Percentiles rank a stretch among this genome's conserved stretches.
phyloP scores from a whole-genome alignment of 2,797 vertebrate species.

The Anguilla anguilla region DNA sequence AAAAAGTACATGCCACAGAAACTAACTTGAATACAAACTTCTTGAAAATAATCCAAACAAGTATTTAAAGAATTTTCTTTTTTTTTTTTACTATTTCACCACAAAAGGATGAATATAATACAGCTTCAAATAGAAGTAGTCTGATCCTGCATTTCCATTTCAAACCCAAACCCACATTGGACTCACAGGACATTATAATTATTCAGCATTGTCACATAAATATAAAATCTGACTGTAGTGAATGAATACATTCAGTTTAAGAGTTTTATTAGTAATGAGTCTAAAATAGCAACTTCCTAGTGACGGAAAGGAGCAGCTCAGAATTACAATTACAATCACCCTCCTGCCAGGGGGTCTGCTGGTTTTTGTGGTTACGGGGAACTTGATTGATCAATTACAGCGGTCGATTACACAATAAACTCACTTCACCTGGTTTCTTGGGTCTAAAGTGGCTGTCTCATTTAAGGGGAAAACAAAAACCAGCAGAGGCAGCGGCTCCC shows the following conservation, averaged over 20 bases:
- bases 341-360: not conserved
- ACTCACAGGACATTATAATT: not conserved
- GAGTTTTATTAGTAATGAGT: not conserved
- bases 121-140: not conserved
- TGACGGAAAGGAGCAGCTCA: not conserved
- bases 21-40: not conserved
- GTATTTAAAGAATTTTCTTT: not conserved
- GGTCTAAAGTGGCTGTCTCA: too few relatives aligned
- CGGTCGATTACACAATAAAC: too few relatives aligned
- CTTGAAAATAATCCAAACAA: not conserved
- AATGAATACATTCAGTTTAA: not conserved
- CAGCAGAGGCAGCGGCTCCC: too few relatives aligned
- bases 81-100: not conserved
- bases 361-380: too few relatives aligned
- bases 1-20: not conserved
- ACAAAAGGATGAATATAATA: not conserved
- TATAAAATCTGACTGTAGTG: not conserved
- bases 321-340: not conserved
- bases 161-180: not conserved
- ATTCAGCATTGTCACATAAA: not conserved
- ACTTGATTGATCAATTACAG: too few relatives aligned
- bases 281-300: not conserved
- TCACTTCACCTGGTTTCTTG: too few relatives aligned
- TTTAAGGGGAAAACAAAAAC: too few relatives aligned
- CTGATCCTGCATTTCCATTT: not conserved